Conservation (phyloP, 2,113 vertebrate species). For the Rostratula benghalensis region DNA sequence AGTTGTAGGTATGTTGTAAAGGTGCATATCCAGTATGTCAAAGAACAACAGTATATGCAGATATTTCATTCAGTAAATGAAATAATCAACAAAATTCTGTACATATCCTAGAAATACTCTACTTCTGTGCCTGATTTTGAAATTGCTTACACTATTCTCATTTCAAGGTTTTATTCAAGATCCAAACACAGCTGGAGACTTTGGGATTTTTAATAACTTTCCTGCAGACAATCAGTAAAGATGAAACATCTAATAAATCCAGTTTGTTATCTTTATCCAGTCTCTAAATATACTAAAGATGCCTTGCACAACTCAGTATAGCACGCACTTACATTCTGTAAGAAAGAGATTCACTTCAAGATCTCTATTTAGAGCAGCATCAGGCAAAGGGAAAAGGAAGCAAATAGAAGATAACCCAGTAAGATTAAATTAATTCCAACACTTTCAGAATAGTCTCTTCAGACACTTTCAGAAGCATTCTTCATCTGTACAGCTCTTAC, state of each 20-base stretch:
- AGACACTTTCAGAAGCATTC: neutral
- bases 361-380: neutral
- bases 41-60: neutral
- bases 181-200: neutral
- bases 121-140: neutral
- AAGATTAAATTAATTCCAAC: neutral
- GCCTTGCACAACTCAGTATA: neutral
- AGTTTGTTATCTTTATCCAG: neutral
- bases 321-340: neutral
- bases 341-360: neutral
- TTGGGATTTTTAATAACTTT: neutral
- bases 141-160: neutral
- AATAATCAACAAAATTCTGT: neutral
- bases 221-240: neutral
- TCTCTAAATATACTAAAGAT: neutral
- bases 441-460: neutral
- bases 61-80: neutral
- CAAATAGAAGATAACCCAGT: neutral
- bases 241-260: neutral
- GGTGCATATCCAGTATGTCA: neutral
- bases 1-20: neutral
- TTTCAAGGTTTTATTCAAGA: neutral
- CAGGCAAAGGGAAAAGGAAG: neutral
- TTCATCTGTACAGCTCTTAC: neutral
- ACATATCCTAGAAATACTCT: neutral